Conservation (phyloP, 2,888 invertebrate species). For the Cryptocephalus primarius region DNA sequence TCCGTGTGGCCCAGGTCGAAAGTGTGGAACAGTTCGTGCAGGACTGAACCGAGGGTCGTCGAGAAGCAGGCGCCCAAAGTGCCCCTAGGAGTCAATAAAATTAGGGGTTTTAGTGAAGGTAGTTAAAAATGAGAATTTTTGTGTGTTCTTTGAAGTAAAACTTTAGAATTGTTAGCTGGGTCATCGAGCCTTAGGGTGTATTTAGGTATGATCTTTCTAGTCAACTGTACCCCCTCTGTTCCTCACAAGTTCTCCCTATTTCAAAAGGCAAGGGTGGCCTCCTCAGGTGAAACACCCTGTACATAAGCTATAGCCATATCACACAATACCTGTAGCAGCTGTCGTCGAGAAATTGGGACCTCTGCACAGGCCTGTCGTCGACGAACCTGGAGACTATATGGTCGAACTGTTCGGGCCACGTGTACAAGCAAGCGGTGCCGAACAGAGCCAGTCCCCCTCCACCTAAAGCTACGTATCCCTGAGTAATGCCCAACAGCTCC, state of each 20-base stretch:
- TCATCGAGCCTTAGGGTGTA: too few relatives aligned
- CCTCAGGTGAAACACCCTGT: too few relatives aligned
- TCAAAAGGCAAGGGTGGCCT: too few relatives aligned
- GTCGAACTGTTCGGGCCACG: slow-evolving; percentile 69
- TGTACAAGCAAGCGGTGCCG: slow-evolving; percentile 80
- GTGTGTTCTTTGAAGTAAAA: too few relatives aligned
- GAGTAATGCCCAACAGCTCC: slow-evolving; percentile 56
- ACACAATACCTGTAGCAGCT: slow-evolving; percentile 63
- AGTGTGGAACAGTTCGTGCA: slow-evolving; percentile 90
- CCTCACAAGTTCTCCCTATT: too few relatives aligned
- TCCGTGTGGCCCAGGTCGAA: slow-evolving; percentile 88
- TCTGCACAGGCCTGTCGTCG: slow-evolving; percentile 56
- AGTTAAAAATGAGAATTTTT: too few relatives aligned
- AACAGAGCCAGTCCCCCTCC: slow-evolving; percentile 86
- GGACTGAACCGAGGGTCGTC: slow-evolving; percentile 80
- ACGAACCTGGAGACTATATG: slow-evolving; percentile 53
- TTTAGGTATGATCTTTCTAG: too few relatives aligned
- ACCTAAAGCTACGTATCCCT: slow-evolving; percentile 82
- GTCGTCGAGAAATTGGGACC: slow-evolving; percentile 71
- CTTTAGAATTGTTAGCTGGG: too few relatives aligned
- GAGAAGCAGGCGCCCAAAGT: slow-evolving; percentile 82
- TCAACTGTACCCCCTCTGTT: too few relatives aligned
- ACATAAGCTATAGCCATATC: too few relatives aligned
- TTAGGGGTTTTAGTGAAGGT: too few relatives aligned
- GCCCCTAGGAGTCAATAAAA: slow-evolving; percentile 40